Percentiles rank a stretch among this genome's conserved stretches.
These are phyloP conservation scores for Nymphalis polychloros DNA, from an alignment of 2,888 invertebrate species.

Conservation along the genomic window DNA sequence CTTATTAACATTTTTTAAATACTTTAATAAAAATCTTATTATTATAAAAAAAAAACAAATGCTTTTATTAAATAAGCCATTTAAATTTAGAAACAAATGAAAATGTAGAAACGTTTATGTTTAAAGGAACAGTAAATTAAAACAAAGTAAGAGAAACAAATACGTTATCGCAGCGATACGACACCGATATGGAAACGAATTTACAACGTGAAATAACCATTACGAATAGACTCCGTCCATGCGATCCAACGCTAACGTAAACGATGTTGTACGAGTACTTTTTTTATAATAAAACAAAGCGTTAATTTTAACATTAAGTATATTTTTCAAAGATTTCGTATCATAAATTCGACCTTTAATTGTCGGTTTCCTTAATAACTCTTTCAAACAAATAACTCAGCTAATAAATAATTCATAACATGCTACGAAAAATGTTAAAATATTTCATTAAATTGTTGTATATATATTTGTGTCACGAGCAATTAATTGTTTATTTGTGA, in stretches of 20 bases:
- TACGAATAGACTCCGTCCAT: conserved; percentile 37
- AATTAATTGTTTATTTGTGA: background rate
- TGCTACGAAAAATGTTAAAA: background rate
- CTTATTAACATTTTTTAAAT: too few species aligned
- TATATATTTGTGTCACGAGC: background rate
- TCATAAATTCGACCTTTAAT: conserved; percentile 4
- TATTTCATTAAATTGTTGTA: background rate
- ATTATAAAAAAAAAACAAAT: background rate
- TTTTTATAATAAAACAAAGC: background rate
- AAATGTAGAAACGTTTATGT: conserved; percentile 16
- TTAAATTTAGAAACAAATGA: conserved; percentile 1
- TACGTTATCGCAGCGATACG: conserved; percentile 39
- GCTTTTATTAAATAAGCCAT: background rate
- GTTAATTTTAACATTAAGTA: background rate
- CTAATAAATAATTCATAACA: background rate
- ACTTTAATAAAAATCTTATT: background rate
- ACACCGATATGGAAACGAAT: conserved; percentile 35
- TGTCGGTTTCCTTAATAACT: conserved; percentile 5
- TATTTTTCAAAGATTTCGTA: background rate
- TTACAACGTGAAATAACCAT: conserved; percentile 36
- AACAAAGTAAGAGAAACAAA: conserved; percentile 33
- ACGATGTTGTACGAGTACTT: background rate
- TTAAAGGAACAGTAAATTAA: conserved; percentile 33
- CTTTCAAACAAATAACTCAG: background rate
- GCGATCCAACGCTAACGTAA: conserved; percentile 33